Conservation (phyloP, 37 sponge, comb jelly and placozoan species). For the Hormiphora californensis region DNA sequence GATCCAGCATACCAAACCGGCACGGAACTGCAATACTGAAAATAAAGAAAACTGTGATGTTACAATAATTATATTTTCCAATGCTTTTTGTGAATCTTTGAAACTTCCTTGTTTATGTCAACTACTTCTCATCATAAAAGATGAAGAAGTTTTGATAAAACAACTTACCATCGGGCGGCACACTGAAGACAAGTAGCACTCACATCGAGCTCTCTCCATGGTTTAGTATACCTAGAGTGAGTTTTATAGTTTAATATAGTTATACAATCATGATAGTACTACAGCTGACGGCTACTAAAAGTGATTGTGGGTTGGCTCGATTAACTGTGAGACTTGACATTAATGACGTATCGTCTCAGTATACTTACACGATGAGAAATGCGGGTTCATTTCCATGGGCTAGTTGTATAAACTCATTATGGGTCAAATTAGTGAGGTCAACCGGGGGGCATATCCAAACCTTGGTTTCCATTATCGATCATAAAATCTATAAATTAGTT, state of each 20-base stretch:
- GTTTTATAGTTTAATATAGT: background rate
- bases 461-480: too few species aligned
- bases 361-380: background rate
- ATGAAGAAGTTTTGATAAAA: background rate
- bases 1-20: background rate
- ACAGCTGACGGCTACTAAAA: too few species aligned
- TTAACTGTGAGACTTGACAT: background rate
- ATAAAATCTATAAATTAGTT: too few species aligned
- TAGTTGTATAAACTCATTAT: background rate
- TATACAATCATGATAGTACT: background rate
- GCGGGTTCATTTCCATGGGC: background rate
- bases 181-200: background rate
- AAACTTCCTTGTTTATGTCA: too few species aligned
- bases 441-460: too few species aligned
- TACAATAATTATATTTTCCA: too few species aligned
- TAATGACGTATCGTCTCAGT: too few species aligned
- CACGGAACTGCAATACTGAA: conserved; percentile 14
- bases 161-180: background rate
- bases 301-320: background rate
- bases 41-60: too few species aligned
- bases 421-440: too few species aligned
- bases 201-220: background rate
- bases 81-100: too few species aligned
- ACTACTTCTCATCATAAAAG: too few species aligned
- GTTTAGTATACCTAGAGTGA: background rate